Base-by-base conservation (phyloP, 2,888 invertebrate species). In the Drosophila neotestacea region DNA sequence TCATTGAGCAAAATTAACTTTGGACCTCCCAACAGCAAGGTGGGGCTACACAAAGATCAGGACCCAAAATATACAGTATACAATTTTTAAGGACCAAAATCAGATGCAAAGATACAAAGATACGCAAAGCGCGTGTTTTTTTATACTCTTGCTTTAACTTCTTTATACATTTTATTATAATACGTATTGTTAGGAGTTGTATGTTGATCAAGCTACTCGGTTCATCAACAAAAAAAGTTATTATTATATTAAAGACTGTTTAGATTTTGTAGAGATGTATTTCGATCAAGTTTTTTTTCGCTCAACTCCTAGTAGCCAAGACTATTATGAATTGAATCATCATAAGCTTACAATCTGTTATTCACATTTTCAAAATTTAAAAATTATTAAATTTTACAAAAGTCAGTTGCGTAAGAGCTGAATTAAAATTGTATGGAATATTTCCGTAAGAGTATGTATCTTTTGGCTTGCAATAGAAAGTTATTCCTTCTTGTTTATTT, bases 1-100 rank as follows among this genome's bases (percentile, higher is more conserved):
- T 85, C 87, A 85, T 86, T 84, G 88, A 67, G 70, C 85, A 84
- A 88, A 85, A 88, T 85, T 85, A 86, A 86, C 85, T 88, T 79
- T 84, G 38, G 42, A 42, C 50, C 9, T 27, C 27, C 47, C 41
- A 58, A 70, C 44, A 32, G 41, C 46, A 64, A 68, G 58, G 61
- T 71, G 44, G 59, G 54, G 41, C 61, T 47, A 46, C 47, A 48
- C 34, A 64, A 70, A 41, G 27, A 52, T 22, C 13, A 36, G 38
- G n/a, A 27, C 41, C 30, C 36, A 48, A 38, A 41, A 51, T 41
- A 39, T 44, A 44, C 55, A 61, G 52, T 52, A 55, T 38, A 32
- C 7, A 6, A 63, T 66, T 63, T 58, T 66, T 30, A 28, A 42
- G 66, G 62, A n/a, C 22, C 16, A 48, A 46, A 50, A 46, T 48